Conservation (phyloP, 1,140 invertebrate species). For the Drosophila lacertosa region DNA sequence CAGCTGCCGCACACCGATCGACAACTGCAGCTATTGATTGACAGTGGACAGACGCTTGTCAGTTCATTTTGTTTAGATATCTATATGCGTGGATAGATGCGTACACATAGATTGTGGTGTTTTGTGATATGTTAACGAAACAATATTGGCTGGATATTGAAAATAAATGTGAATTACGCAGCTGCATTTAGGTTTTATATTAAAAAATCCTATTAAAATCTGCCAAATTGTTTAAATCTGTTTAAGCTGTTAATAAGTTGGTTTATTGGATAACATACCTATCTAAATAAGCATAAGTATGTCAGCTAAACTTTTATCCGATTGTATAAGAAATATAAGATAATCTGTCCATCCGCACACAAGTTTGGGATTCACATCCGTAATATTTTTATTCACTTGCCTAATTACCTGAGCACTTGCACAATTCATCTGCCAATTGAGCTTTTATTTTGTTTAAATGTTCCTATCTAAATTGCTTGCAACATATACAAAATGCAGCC, state of each 20-base stretch:
- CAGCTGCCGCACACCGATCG: conserved; percentile 20
- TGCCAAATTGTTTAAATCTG: neutral
- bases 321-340: too few species aligned
- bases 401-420: too few species aligned
- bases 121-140: neutral
- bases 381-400: too few species aligned
- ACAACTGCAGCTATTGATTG: conserved; percentile 76
- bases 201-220: neutral
- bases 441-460: too few species aligned
- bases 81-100: neutral
- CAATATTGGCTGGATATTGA: neutral
- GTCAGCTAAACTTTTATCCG: too few species aligned
- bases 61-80: conserved; percentile 45
- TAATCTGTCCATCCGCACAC: too few species aligned
- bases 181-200: neutral
- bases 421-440: too few species aligned
- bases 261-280: too few species aligned
- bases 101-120: conserved; percentile 11
- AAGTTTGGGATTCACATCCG: too few species aligned
- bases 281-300: too few species aligned
- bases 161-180: neutral
- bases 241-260: neutral
- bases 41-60: conserved; percentile 70
- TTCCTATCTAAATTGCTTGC: neutral
- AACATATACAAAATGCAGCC: neutral